A percentile compares a stretch with the other conserved stretches of the same genome.
Conservation (phyloP, 2,797 vertebrate genomes). For the Acanthornis magna region DNA sequence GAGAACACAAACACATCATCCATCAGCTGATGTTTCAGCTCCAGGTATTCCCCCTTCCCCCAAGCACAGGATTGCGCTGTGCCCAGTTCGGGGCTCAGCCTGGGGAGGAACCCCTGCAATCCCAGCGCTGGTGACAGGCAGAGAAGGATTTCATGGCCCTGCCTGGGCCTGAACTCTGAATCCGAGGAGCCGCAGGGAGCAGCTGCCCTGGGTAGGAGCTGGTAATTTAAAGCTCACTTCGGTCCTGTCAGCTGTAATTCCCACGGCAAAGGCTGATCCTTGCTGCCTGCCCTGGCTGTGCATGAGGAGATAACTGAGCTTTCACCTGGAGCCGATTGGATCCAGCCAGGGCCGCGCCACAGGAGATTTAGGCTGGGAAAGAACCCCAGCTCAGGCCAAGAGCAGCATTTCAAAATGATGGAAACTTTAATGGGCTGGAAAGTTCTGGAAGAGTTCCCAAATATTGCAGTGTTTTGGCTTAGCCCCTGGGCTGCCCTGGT, state of each 20-base stretch:
- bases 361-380: neutral
- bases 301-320: neutral
- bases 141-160: neutral
- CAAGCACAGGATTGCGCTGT: neutral
- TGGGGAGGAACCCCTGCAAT: neutral
- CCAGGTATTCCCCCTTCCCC: neutral
- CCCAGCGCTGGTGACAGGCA: neutral
- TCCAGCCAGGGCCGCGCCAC: fast-evolving
- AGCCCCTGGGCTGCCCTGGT: neutral
- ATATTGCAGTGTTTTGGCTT: fast-evolving
- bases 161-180: neutral
- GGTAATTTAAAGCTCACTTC: slow-evolving; percentile 1
- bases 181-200: neutral
- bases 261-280: neutral
- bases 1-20: no score
- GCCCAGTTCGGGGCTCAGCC: neutral
- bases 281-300: neutral
- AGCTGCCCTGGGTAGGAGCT: neutral
- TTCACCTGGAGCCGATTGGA: neutral
- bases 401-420: fast-evolving
- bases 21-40: neutral
- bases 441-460: neutral
- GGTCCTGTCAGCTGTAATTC: neutral
- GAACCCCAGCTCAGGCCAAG: neutral
- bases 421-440: neutral